These are phyloP conservation scores for Hydrozoanthus tunicans DNA, from an alignment of 64 coral and sea anemone species.

Conservation along the genomic window DNA sequence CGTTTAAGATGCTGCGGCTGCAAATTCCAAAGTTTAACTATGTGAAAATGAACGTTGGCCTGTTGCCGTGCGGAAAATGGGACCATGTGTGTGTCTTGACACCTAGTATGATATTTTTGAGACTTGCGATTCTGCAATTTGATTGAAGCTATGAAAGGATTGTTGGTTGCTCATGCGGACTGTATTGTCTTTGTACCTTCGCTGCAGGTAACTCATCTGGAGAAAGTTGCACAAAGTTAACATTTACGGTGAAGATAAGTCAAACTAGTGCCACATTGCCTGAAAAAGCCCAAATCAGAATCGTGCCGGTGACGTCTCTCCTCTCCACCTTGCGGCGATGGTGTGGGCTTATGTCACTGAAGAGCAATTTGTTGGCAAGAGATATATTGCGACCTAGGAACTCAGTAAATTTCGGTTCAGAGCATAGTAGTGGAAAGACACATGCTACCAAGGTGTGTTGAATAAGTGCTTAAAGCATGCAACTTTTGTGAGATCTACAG, in stretches of 20 bases:
- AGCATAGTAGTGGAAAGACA: not conserved
- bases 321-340: constrained; percentile 72
- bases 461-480: not conserved
- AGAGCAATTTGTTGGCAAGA: constrained; percentile 63
- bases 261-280: constrained; percentile 4
- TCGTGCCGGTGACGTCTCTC: constrained; percentile 70
- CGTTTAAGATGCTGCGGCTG: no score
- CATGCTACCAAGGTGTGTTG: constrained; percentile 49
- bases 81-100: no score
- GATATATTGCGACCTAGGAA: constrained; percentile 85
- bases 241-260: constrained; percentile 22
- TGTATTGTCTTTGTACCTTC: not conserved
- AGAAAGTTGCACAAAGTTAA: constrained; percentile 11
- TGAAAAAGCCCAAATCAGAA: constrained; percentile 9
- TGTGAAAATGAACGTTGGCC: no score
- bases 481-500: not conserved
- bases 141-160: no score
- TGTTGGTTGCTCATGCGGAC: no score
- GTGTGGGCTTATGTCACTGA: constrained; percentile 73
- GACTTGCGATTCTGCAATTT: no score
- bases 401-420: constrained; percentile 56
- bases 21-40: no score
- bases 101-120: no score
- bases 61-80: no score
- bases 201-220: not conserved